These are phyloP conservation scores for Tenthredo scrophulariae DNA, from an alignment of 2,888 invertebrate species.

Conservation along the genomic window DNA sequence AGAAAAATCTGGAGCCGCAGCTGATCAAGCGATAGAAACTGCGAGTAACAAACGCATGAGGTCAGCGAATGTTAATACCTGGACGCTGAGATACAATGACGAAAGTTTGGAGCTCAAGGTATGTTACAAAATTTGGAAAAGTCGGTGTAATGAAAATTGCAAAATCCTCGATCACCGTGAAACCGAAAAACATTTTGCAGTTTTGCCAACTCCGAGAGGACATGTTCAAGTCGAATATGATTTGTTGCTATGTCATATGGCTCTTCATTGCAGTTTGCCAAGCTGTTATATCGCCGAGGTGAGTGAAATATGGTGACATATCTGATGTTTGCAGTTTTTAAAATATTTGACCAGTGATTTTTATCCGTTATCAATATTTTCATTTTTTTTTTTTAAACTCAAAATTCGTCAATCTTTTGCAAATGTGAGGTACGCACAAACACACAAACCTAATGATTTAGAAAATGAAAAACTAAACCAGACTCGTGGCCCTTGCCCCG, in stretches of 20 bases:
- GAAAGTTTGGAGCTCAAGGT: constrained; percentile 89
- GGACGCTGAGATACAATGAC: constrained; percentile 93
- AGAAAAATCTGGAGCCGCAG: constrained; percentile 81
- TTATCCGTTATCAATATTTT: too few relatives aligned
- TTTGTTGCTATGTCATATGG: constrained; percentile 95
- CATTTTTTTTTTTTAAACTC: too few relatives aligned
- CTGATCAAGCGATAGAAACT: constrained; percentile 92
- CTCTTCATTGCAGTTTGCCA: constrained; percentile 91
- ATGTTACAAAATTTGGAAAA: constrained; percentile 45
- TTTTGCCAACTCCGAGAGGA: constrained; percentile 93
- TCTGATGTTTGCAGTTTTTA: too few relatives aligned
- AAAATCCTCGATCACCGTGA: not conserved
- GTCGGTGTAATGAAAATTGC: not conserved
- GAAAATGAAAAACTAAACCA: not conserved
- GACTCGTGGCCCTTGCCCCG: not conserved
- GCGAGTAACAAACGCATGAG: constrained; percentile 94
- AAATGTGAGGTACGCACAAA: too few relatives aligned
- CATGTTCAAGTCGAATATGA: constrained; percentile 96
- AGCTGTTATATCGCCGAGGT: constrained; percentile 87
- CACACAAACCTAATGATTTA: not conserved
- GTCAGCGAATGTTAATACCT: constrained; percentile 90
- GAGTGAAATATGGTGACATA: constrained; percentile 67
- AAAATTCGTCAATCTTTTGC: too few relatives aligned
- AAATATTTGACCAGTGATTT: too few relatives aligned
- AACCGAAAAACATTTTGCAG: constrained; percentile 73